A percentile compares a stretch with the other conserved stretches of the same genome.
phyloP scores from a whole-genome alignment of 2,113 vertebrate genomes.

The Oenanthe oenanthe region DNA sequence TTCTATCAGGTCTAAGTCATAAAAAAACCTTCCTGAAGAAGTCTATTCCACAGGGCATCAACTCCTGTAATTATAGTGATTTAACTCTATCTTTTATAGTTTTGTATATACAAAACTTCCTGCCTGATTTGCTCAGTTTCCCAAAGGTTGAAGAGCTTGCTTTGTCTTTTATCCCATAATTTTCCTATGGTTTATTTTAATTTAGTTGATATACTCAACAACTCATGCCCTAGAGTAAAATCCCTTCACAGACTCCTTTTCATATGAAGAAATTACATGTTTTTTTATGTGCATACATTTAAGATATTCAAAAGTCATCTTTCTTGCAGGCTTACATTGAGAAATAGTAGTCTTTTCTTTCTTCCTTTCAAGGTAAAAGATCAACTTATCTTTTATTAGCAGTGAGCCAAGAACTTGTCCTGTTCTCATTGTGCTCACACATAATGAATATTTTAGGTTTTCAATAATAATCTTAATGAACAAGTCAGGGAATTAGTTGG shows the following conservation, averaged over 20 bases:
- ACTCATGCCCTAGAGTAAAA: neutral
- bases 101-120: neutral
- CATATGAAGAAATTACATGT: neutral
- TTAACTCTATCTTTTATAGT: neutral
- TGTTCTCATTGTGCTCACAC: conserved; percentile 29
- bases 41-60: neutral
- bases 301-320: neutral
- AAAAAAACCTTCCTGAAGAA: neutral
- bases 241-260: neutral
- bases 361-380: conserved; percentile 24
- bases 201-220: neutral
- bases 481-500: conserved; percentile 55
- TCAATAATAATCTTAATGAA: conserved; percentile 66
- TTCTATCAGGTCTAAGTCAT: neutral
- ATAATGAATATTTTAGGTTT: conserved; percentile 65
- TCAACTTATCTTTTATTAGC: conserved; percentile 29
- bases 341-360: neutral
- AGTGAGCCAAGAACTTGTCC: conserved; percentile 60
- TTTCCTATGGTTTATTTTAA: neutral
- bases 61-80: neutral
- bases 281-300: neutral
- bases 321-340: neutral
- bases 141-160: neutral
- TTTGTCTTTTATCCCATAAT: neutral
- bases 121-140: neutral